Percentiles rank a stretch among this genome's conserved stretches.
Evolutionary conservation across 2,888 invertebrate species (phyloP).

Genomic region (Melitaea athalia): DNA sequence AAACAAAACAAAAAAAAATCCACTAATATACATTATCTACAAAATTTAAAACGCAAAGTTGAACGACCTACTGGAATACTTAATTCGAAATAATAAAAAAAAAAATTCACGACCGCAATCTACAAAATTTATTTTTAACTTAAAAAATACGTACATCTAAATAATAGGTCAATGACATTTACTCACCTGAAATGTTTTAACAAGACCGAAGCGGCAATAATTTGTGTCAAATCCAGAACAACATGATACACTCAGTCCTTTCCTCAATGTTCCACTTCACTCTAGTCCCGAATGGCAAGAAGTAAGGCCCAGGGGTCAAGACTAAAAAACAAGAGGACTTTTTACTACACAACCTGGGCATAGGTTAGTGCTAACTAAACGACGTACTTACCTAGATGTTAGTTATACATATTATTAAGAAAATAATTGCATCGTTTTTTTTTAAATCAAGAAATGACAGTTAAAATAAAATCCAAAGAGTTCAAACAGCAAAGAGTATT

Average conservation of each 20-base stretch:
- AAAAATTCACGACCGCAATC: not conserved
- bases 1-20: no score
- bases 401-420: not conserved
- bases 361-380: not conserved
- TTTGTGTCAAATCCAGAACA: slow-evolving; percentile 55
- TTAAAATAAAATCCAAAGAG: no score
- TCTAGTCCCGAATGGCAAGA: slow-evolving; percentile 34
- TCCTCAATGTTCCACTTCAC: slow-evolving; percentile 44
- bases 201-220: slow-evolving; percentile 43
- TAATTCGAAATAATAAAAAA: not conserved
- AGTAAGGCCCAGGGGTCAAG: slow-evolving; percentile 40
- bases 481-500: no score
- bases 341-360: slow-evolving; percentile 26
- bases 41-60: not conserved
- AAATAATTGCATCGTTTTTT: not conserved
- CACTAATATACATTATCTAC: not conserved
- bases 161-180: slow-evolving; percentile 8
- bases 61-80: not conserved
- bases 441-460: no score
- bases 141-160: not conserved
- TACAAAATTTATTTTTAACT: no score
- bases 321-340: slow-evolving; percentile 44
- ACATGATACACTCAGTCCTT: slow-evolving; percentile 57
- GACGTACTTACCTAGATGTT: slow-evolving; percentile 22
- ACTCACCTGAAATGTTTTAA: slow-evolving; percentile 49